Evolutionary conservation across 2,888 invertebrate genomes (phyloP), one percentile per base, ranked within the genome.

Genomic region (Trachelus stipa): DNA sequence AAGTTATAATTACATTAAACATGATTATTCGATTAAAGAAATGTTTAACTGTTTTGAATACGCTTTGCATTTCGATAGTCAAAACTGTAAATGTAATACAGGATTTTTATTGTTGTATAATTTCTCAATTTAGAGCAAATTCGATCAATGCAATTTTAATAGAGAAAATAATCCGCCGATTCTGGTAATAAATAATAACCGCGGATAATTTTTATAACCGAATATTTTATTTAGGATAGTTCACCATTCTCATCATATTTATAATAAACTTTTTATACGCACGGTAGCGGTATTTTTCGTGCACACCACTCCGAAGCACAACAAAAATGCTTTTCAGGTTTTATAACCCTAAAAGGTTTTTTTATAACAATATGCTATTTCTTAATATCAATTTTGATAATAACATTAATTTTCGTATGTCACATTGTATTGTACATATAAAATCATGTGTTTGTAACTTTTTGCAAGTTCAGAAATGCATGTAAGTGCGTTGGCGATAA

Each of bases 1-100:
- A 37, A 30, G 34, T 56, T 34, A 34, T 80, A n/a, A 33, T 69
- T 56, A 9, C 34, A 34, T 37, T 79, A 73, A 71, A 74, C 71
- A 56, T 56, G 23, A 56, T 56, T 56, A 15, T 23, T 56, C 6
- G 1, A 56, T 23, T 56, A 56, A 23, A 23, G 9, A 56, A 23
- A 23, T 40, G 23, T 56, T 2, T 56, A 9, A 6, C 40, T 40
- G 6, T 56, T 56, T 56, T 56, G 23, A 9, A 23, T 23, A 56
- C 40, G 9, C 40, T 56, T 56, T 56, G 2, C 40, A 56, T 56
- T 56, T 23, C 40, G 2, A 56, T 56, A 23, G 9, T 56, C 23
- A 56, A 15, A 56, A 15, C 6, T 56, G 23, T 23, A 56, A 56
- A 56, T 23, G 2, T 56, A 56, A 56, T 56, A 23, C 40, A 56